phyloP scores from a whole-genome alignment of 2,113 vertebrate genomes.

The Pseudopodoces humilis region DNA sequence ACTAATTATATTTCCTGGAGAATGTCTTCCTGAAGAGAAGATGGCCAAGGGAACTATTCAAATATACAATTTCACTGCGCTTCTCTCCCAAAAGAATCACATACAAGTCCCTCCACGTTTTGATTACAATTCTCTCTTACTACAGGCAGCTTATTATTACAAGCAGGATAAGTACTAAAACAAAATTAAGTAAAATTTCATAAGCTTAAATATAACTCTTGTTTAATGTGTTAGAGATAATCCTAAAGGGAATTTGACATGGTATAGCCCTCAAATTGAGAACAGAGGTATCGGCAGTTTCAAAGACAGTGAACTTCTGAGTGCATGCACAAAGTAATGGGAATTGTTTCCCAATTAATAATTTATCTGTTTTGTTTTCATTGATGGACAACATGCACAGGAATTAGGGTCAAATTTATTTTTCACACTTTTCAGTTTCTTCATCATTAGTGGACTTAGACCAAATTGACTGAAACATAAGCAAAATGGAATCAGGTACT shows the following conservation, averaged over 20 bases:
- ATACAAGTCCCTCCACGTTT: neutral
- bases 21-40: neutral
- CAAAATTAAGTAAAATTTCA: conserved; percentile 27
- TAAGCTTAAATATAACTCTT: conserved; percentile 5
- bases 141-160: neutral
- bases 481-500: neutral
- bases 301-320: neutral
- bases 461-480: neutral
- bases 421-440: neutral
- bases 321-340: neutral
- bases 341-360: neutral
- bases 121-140: neutral
- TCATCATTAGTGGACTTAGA: neutral
- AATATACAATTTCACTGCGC: neutral
- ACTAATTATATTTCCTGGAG: neutral
- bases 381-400: neutral
- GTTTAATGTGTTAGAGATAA: neutral
- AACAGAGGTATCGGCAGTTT: neutral
- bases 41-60: neutral
- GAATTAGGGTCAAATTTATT: neutral
- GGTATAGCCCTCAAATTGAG: neutral
- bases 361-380: neutral
- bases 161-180: neutral
- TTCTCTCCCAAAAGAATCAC: neutral
- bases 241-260: neutral